Evolutionary conservation across 2,797 vertebrate species (phyloP).

Genomic region (Holocentrus rufus): DNA sequence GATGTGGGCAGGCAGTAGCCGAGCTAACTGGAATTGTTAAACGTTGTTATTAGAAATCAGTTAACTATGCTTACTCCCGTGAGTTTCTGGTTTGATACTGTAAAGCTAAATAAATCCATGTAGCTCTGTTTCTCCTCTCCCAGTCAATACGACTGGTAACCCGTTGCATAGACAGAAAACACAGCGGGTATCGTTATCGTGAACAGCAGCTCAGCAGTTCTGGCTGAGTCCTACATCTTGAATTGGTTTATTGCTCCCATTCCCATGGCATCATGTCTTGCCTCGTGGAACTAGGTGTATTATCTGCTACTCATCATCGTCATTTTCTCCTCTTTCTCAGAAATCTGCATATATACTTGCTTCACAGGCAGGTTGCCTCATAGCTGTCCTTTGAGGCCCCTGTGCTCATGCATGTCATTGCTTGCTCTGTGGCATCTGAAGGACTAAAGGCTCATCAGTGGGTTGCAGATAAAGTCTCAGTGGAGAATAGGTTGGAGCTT

Average conservation of each 20-base stretch:
- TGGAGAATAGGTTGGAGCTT: constrained; percentile 30
- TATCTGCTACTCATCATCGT: background rate
- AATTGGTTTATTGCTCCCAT: constrained; percentile 45
- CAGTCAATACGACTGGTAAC: constrained; percentile 14
- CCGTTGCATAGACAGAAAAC: constrained; percentile 29
- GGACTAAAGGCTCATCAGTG: constrained; percentile 55
- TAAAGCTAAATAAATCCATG: constrained; percentile 23
- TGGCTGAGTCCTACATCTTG: constrained; percentile 55
- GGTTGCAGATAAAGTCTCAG: constrained; percentile 40
- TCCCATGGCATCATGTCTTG: constrained; percentile 30
- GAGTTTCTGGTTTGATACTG: constrained; percentile 41
- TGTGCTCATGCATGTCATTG: constrained; percentile 68
- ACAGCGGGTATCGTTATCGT: constrained; percentile 38
- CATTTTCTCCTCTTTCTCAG: constrained; percentile 20
- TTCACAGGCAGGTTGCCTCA: constrained; percentile 48
- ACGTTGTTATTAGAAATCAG: constrained; percentile 24
- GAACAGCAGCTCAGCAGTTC: constrained; percentile 48
- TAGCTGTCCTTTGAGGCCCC: constrained; percentile 63
- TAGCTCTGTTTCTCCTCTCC: constrained; percentile 31
- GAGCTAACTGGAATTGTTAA: constrained; percentile 57
- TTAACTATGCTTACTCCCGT: constrained; percentile 50
- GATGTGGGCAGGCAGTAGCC: constrained; percentile 40
- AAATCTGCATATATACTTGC: constrained; percentile 52
- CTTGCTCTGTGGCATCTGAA: constrained; percentile 65
- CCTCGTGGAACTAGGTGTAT: background rate